phyloP scores from a whole-genome alignment of 2,113 vertebrate species.

The Heterochromis multidens region DNA sequence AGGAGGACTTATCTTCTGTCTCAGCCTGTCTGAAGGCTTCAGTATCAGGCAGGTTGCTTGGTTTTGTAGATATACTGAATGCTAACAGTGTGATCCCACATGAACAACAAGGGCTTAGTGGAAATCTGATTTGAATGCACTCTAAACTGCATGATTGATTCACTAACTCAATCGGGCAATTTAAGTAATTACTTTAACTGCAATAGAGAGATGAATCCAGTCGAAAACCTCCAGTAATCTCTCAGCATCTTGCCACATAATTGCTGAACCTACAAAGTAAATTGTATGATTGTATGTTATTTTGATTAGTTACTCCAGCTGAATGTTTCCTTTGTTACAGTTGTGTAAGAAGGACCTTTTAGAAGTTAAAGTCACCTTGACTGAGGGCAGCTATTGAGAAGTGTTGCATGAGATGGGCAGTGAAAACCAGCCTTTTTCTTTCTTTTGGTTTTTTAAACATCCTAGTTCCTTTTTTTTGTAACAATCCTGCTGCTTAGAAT shows the following conservation, averaged over 20 bases:
- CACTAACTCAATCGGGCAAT: slow-evolving; percentile 10
- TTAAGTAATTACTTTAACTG: slow-evolving; percentile 25
- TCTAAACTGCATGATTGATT: background rate
- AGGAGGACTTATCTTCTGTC: slow-evolving; percentile 76
- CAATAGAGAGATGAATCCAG: background rate
- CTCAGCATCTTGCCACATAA: slow-evolving; percentile 48
- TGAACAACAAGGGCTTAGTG: background rate
- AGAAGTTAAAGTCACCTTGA: slow-evolving; percentile 62
- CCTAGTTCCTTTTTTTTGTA: background rate
- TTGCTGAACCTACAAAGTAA: slow-evolving; percentile 13
- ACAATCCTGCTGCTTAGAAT: background rate
- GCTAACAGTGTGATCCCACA: background rate
- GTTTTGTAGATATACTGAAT: background rate
- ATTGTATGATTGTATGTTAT: background rate
- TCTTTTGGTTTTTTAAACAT: background rate
- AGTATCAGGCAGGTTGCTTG: slow-evolving; percentile 50
- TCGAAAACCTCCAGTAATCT: slow-evolving; percentile 12
- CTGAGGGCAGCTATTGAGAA: background rate
- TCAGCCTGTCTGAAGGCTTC: slow-evolving; percentile 70
- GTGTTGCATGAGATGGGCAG: background rate
- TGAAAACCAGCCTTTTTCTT: background rate
- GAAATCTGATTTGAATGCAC: slow-evolving; percentile 11
- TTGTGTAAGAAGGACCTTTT: background rate
- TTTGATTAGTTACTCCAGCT: slow-evolving; percentile 23
- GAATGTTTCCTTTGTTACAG: slow-evolving; percentile 66